Percentiles rank a stretch among this genome's conserved stretches.
phyloP scores from a whole-genome alignment of 1,140 invertebrate species.

The Ladona fulva region DNA sequence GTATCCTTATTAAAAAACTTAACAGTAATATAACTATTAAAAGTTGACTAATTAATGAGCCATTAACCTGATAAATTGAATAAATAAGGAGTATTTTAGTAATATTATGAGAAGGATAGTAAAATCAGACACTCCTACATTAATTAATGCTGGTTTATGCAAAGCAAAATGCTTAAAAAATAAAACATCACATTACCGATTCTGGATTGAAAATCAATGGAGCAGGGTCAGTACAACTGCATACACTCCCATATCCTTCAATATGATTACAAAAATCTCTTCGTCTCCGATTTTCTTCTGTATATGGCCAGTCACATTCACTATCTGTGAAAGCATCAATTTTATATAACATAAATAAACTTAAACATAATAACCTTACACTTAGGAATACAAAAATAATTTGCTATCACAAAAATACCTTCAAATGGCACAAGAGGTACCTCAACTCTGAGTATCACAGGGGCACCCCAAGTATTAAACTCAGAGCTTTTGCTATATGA shows the following conservation, averaged over 20 bases:
- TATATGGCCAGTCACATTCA: slow-evolving; percentile 43
- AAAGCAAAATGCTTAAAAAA: no score
- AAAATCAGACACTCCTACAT: no score
- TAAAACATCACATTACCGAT: background rate
- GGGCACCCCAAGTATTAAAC: slow-evolving; percentile 49
- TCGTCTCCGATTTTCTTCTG: slow-evolving; percentile 41
- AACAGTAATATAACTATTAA: no score
- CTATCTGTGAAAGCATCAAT: slow-evolving; percentile 33
- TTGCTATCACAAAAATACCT: slow-evolving; percentile 34
- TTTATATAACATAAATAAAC: background rate
- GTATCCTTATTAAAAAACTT: no score
- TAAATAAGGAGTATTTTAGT: no score
- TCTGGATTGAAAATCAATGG: slow-evolving; percentile 40
- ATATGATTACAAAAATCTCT: slow-evolving; percentile 51
- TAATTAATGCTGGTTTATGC: no score
- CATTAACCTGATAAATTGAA: no score
- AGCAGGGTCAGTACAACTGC: slow-evolving; percentile 48
- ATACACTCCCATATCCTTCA: slow-evolving; percentile 56
- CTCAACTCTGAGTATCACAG: slow-evolving; percentile 42
- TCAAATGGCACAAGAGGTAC: slow-evolving; percentile 41
- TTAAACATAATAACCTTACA: background rate
- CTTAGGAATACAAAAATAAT: background rate
- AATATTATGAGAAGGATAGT: no score
- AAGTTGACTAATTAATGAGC: no score
- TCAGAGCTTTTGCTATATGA: slow-evolving; percentile 44